Conservation (phyloP, 2,113 vertebrate species). For the Alouatta palliata region DNA sequence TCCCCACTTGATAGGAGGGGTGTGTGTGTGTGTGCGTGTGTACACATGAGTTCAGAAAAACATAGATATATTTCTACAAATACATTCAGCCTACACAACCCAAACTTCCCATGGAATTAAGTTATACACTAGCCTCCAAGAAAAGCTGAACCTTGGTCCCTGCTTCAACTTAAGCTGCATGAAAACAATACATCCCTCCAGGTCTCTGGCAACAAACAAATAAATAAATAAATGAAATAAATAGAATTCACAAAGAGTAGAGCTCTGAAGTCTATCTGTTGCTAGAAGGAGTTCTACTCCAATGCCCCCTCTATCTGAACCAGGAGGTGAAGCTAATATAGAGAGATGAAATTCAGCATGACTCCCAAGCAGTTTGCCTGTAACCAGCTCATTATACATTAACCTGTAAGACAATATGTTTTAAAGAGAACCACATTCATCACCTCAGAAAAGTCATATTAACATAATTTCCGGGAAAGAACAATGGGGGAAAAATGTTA, state of each 20-base stretch:
- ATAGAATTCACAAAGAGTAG: neutral
- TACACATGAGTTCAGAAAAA: neutral
- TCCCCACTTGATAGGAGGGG: fast-evolving
- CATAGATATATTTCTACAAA: neutral
- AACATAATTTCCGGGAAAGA: conserved; percentile 86
- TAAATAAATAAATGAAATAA: neutral
- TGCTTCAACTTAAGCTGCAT: neutral
- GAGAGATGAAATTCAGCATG: conserved; percentile 42
- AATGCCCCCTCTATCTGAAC: conserved; percentile 16
- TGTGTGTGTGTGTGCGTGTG: no score
- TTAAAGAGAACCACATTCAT: conserved; percentile 81
- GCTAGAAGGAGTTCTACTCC: neutral
- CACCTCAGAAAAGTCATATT: conserved; percentile 86
- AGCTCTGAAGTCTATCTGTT: neutral
- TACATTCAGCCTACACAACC: neutral
- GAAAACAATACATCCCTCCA: neutral
- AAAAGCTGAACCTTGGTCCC: conserved; percentile 22
- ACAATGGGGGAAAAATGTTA: conserved; percentile 84
- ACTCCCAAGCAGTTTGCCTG: conserved; percentile 50
- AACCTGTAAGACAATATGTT: conserved; percentile 79
- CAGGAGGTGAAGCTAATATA: neutral
- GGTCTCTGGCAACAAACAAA: neutral
- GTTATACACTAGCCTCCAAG: neutral
- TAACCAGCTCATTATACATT: conserved; percentile 72
- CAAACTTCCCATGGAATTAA: conserved; percentile 42